These are phyloP conservation scores for Chesias legatella DNA, from an alignment of 2,888 invertebrate species.

Conservation along the genomic window DNA sequence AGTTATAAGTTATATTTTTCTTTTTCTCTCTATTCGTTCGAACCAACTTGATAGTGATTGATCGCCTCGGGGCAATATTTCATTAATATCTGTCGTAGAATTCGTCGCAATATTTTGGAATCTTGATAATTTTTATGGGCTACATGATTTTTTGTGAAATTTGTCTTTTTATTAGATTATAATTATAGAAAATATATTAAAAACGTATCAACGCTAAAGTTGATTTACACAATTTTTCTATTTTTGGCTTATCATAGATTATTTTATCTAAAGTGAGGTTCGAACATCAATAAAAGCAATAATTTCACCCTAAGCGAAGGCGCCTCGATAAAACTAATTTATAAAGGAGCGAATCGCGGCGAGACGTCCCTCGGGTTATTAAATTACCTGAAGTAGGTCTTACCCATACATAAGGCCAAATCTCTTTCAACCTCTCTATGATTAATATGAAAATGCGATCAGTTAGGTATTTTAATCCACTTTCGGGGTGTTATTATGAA, in stretches of 20 bases:
- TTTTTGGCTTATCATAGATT: too few species aligned
- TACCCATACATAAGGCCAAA: constrained; percentile 36
- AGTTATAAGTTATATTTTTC: constrained; percentile 47
- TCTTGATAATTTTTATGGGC: constrained; percentile 41
- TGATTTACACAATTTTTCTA: neutral
- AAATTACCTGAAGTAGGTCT: constrained; percentile 45
- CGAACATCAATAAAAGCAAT: constrained; percentile 44
- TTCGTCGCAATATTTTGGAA: constrained; percentile 51
- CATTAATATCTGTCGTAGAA: constrained; percentile 73
- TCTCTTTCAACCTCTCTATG: constrained; percentile 51
- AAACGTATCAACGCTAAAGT: too few species aligned
- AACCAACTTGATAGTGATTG: constrained; percentile 60
- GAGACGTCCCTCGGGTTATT: constrained; percentile 61
- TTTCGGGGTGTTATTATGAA: constrained; percentile 66
- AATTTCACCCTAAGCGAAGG: constrained; percentile 52
- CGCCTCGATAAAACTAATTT: constrained; percentile 64
- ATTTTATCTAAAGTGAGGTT: too few species aligned
- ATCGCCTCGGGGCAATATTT: constrained; percentile 64
- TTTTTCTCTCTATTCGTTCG: constrained; percentile 38
- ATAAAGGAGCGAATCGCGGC: constrained; percentile 50
- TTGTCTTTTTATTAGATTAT: constrained; percentile 11
- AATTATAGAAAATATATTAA: constrained; percentile 3
- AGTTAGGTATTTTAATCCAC: constrained; percentile 63
- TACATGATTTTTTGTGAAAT: constrained; percentile 26
- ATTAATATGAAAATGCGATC: constrained; percentile 62